Percentiles rank a stretch among this genome's conserved stretches.
phyloP scores from a whole-genome alignment of 2,113 vertebrate genomes.

The Daboia siamensis region DNA sequence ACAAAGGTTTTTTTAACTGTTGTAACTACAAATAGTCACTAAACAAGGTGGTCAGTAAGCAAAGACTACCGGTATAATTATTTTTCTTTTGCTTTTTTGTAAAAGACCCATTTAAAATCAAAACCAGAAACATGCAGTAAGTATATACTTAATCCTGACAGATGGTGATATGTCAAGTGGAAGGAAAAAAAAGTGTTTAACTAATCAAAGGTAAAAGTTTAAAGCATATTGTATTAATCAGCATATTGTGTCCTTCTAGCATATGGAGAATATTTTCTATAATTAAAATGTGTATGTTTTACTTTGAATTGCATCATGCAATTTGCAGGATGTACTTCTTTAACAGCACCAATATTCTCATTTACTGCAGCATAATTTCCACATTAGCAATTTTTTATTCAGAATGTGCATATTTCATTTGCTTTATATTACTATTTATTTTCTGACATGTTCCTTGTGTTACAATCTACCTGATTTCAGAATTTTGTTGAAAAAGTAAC shows the following conservation, averaged over 20 bases:
- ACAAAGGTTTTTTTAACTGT: not conserved
- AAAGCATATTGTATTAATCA: conserved; percentile 56
- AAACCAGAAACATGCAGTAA: not conserved
- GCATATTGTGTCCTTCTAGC: conserved; percentile 43
- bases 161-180: not conserved
- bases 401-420: not conserved
- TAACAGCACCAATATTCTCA: not conserved
- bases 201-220: conserved; percentile 38
- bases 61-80: not conserved
- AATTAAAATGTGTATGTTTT: conserved; percentile 54
- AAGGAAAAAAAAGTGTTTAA: not conserved
- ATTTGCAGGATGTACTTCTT: conserved; percentile 6
- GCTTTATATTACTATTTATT: not conserved
- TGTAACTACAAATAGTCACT: not conserved
- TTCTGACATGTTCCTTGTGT: too few relatives aligned
- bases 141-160: not conserved
- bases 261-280: conserved; percentile 34
- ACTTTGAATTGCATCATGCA: conserved; percentile 34
- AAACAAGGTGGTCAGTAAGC: not conserved
- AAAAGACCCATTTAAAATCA: not conserved
- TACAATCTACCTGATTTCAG: not conserved
- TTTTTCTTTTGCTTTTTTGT: not conserved
- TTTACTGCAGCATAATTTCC: not conserved
- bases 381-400: not conserved
- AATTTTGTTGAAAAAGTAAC: not conserved